phyloP scores from a whole-genome alignment of 2,113 vertebrate species.

The Syngnathus scovelli region DNA sequence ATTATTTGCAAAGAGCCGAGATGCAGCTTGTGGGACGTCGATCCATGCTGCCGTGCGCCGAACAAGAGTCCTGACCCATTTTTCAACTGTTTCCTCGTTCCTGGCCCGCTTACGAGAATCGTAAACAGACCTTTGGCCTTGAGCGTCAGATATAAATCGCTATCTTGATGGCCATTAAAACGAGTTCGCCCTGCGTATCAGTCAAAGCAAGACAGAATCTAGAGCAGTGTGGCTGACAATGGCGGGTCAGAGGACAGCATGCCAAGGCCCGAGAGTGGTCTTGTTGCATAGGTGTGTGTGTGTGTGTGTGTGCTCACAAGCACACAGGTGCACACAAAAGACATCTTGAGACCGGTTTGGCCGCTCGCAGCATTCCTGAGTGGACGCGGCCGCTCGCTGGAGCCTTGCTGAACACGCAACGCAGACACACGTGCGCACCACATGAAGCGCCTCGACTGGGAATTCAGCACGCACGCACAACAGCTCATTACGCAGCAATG shows the following conservation, averaged over 20 bases:
- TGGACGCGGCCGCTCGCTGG: not conserved
- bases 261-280: conserved; percentile 37
- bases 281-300: not conserved
- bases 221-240: conserved; percentile 50
- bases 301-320: not conserved
- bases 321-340: not conserved
- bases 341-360: conserved; percentile 2
- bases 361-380: conserved; percentile 5
- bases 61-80: conserved; percentile 35
- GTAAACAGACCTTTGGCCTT: not conserved
- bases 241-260: conserved; percentile 48
- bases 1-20: not conserved
- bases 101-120: not conserved
- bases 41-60: not conserved
- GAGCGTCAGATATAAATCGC: not conserved
- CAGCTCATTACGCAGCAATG: not conserved
- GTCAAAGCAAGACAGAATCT: conserved; percentile 46
- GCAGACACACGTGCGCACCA: conserved; percentile 8
- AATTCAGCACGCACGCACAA: not conserved
- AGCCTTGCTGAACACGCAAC: not conserved
- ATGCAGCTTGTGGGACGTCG: not conserved
- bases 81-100: not conserved
- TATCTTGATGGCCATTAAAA: conserved; percentile 10
- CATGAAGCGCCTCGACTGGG: not conserved
- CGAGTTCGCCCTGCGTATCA: conserved; percentile 32